Percentiles rank a stretch among this genome's conserved stretches.
Conservation (phyloP, 2,888 invertebrate species). For the Sepiola atlantica region DNA sequence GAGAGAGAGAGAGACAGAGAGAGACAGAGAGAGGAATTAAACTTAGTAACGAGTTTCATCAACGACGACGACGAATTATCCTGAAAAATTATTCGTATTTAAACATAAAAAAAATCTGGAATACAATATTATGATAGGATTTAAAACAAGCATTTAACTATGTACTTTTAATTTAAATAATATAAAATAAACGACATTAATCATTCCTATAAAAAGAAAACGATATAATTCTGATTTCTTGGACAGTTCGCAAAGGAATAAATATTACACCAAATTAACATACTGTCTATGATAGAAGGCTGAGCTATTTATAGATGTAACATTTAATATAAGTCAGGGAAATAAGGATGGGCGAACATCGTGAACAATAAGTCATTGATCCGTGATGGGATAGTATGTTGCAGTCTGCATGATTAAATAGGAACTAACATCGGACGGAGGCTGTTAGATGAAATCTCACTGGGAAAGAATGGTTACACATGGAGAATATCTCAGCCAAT, state of each 20-base stretch:
- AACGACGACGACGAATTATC: no score
- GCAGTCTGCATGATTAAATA: neutral
- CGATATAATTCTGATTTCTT: neutral
- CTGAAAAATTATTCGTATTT: no score
- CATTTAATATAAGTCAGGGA: neutral
- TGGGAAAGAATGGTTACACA: neutral
- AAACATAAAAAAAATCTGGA: no score
- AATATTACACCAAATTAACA: neutral
- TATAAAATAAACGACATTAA: neutral
- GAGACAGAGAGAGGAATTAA: no score
- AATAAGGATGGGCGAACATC: neutral
- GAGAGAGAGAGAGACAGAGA: no score
- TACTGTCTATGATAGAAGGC: neutral
- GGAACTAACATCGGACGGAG: neutral
- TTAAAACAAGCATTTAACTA: no score
- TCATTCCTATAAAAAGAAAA: neutral
- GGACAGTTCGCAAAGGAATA: neutral
- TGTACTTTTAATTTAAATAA: neutral
- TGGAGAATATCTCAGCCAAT: neutral
- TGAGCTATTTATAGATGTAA: neutral
- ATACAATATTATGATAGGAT: no score
- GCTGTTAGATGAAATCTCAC: neutral
- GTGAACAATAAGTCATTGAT: neutral
- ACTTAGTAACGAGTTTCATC: no score
- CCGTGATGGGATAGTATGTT: neutral